These are phyloP conservation scores for Aphis craccivora DNA, from an alignment of 1,140 invertebrate species.

Conservation along the genomic window DNA sequence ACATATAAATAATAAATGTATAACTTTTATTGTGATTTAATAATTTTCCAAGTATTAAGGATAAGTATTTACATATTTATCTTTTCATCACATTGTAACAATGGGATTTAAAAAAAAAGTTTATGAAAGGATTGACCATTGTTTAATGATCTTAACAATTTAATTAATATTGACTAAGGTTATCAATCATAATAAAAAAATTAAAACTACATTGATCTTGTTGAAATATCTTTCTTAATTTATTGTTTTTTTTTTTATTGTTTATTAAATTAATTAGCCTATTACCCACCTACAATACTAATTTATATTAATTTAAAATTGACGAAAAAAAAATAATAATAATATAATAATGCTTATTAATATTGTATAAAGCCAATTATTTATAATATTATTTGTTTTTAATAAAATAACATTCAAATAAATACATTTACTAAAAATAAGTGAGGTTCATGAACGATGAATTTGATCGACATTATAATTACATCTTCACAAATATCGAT, in stretches of 20 bases:
- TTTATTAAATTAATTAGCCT: not conserved
- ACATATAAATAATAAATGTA: not conserved
- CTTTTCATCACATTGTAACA: not conserved
- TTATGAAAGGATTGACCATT: not conserved
- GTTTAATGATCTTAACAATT: not conserved
- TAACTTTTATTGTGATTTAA: not conserved
- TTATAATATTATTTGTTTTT: not conserved
- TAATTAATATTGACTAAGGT: not conserved
- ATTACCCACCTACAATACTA: not conserved
- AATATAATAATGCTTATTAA: not conserved
- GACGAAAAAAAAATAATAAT: not conserved
- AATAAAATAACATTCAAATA: not conserved
- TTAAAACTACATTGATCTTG: not conserved
- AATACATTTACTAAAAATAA: not conserved
- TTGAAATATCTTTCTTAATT: not conserved
- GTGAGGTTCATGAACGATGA: not conserved
- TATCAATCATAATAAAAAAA: not conserved
- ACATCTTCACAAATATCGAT: not conserved
- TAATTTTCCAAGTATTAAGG: not conserved
- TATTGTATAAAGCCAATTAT: not conserved
- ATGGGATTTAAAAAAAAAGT: not conserved
- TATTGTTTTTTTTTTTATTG: slow-evolving; percentile 5
- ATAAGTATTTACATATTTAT: not conserved
- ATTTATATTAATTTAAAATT: not conserved
- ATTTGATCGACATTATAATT: not conserved